Evolutionary conservation across 1,140 invertebrate genomes (phyloP).

Genomic region (Drosophila aff.): DNA sequence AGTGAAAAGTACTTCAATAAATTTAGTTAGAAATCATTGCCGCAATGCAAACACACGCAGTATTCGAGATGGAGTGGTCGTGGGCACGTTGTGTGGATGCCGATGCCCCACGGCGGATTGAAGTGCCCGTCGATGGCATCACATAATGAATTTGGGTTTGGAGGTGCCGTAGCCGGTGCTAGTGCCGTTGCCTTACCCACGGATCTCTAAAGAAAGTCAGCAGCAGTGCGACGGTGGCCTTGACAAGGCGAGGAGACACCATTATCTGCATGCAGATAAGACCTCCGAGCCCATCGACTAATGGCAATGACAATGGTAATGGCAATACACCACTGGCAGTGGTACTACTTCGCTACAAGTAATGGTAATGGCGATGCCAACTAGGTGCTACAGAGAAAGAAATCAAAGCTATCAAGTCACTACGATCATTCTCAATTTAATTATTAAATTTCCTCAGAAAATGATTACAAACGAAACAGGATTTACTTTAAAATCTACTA

Average conservation of each 20-base stretch:
- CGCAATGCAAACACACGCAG: conserved; percentile 69
- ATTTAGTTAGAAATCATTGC: conserved; percentile 80
- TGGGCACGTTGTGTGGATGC: conserved; percentile 38
- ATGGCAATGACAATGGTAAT: conserved; percentile 30
- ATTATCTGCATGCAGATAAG: conserved; percentile 61
- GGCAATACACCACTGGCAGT: conserved; percentile 54
- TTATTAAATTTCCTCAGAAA: background rate
- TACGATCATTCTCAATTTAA: too few species aligned
- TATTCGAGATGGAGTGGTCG: conserved; percentile 43
- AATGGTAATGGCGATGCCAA: conserved; percentile 53
- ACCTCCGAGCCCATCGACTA: conserved; percentile 26
- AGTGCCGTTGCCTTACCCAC: conserved; percentile 8
- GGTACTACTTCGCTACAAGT: conserved; percentile 5
- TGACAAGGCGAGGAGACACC: conserved; percentile 63
- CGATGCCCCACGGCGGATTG: conserved; percentile 51
- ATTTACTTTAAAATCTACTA: background rate
- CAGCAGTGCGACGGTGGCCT: conserved; percentile 45
- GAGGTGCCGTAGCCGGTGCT: background rate
- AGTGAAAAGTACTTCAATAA: conserved; percentile 83
- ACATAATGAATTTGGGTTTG: conserved; percentile 54
- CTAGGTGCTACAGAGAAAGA: conserved; percentile 17
- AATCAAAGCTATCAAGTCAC: background rate
- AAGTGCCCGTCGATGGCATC: conserved; percentile 76
- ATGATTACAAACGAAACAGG: background rate
- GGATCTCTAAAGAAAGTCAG: conserved; percentile 63